A percentile compares a stretch with the other conserved stretches of the same genome.
phyloP scores from a whole-genome alignment of 2,797 vertebrate species.

The Anabas testudineus region DNA sequence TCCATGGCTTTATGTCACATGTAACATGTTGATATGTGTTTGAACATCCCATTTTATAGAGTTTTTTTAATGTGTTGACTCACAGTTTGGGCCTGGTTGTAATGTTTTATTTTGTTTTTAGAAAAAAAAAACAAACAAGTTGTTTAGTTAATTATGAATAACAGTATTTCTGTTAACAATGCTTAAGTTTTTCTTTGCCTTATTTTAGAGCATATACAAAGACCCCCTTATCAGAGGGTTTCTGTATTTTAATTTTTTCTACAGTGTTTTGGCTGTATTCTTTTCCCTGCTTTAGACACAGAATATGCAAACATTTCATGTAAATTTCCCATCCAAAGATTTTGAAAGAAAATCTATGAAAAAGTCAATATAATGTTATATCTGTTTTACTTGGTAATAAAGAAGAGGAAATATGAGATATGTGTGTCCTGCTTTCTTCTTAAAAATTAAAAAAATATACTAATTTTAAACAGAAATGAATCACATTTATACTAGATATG shows the following conservation, averaged over 20 bases:
- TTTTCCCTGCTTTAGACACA: constrained; percentile 80
- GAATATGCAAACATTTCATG: constrained; percentile 94
- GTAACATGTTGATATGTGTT: constrained; percentile 45
- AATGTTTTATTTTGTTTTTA: constrained; percentile 47
- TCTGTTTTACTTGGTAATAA: constrained; percentile 90
- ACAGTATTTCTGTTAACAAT: constrained; percentile 46
- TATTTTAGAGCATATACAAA: constrained; percentile 56
- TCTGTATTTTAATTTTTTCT: constrained; percentile 70
- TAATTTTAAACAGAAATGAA: background rate
- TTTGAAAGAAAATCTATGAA: constrained; percentile 86
- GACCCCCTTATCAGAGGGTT: constrained; percentile 46
- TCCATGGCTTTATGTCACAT: constrained; percentile 38
- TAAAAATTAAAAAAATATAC: constrained; percentile 1
- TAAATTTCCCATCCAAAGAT: constrained; percentile 87
- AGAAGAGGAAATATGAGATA: constrained; percentile 79
- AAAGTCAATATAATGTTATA: constrained; percentile 86
- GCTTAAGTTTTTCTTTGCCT: constrained; percentile 73
- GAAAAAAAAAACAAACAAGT: constrained; percentile 20
- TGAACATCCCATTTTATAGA: constrained; percentile 54
- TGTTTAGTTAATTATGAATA: constrained; percentile 35
- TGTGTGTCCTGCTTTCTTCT: constrained; percentile 47
- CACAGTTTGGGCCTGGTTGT: constrained; percentile 49
- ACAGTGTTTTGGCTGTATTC: constrained; percentile 71
- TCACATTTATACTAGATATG: background rate
- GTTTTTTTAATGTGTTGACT: constrained; percentile 60